Percentiles rank a stretch among this genome's conserved stretches.
Evolutionary conservation across 2,888 invertebrate species (phyloP).

Genomic region (Xestia xanthographa): DNA sequence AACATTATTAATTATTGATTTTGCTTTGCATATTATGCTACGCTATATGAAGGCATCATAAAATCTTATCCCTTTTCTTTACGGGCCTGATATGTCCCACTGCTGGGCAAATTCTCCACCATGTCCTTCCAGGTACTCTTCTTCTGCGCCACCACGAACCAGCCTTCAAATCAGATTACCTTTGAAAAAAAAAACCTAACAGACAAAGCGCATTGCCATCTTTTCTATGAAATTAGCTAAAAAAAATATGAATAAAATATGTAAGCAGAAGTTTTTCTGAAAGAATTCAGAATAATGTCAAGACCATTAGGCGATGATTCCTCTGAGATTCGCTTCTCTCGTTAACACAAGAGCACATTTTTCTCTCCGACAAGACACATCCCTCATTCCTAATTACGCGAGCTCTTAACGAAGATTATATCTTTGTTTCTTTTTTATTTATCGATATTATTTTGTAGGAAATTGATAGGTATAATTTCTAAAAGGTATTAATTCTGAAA

Average conservation of each 20-base stretch:
- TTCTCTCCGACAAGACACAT: conserved; percentile 72
- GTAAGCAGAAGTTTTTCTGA: conserved; percentile 12
- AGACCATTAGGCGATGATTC: conserved; percentile 59
- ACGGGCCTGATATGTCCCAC: no score
- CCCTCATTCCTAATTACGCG: conserved; percentile 74
- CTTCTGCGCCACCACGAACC: no score
- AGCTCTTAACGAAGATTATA: conserved; percentile 59
- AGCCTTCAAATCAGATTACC: not conserved
- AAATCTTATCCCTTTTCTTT: not conserved
- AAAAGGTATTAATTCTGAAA: not conserved
- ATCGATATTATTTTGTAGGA: conserved; percentile 6
- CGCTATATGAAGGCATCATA: not conserved
- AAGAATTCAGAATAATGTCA: conserved; percentile 43
- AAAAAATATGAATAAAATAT: not conserved
- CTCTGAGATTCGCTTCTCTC: conserved; percentile 59
- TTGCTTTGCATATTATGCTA: not conserved
- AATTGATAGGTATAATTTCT: not conserved
- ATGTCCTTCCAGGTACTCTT: no score
- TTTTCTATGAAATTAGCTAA: not conserved
- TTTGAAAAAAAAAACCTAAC: not conserved
- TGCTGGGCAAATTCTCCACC: no score
- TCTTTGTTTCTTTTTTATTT: conserved; percentile 18
- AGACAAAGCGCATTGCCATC: not conserved
- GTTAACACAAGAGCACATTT: conserved; percentile 72
- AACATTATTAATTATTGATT: not conserved